These are phyloP conservation scores for Anticlea derivata DNA, from an alignment of 2,888 invertebrate genomes.

Conservation along the genomic window DNA sequence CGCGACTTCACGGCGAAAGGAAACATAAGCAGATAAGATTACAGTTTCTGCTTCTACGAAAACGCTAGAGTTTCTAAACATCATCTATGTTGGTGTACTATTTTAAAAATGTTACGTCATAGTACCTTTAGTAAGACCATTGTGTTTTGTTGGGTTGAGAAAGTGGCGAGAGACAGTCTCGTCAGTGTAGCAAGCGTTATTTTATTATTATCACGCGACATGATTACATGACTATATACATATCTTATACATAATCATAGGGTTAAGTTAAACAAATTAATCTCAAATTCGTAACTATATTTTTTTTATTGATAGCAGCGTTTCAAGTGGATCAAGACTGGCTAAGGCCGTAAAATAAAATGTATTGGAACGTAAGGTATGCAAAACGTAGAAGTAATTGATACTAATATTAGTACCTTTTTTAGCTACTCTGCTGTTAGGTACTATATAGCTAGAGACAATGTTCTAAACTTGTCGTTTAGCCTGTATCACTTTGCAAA, in stretches of 20 bases:
- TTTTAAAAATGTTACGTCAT: conserved; percentile 6
- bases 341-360: conserved; percentile 51
- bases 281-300: conserved; percentile 10
- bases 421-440: too few relatives aligned
- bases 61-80: not conserved
- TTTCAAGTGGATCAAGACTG: conserved; percentile 53
- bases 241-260: too few relatives aligned
- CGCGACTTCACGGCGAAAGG: not conserved
- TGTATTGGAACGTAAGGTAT: conserved; percentile 66
- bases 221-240: not conserved
- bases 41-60: not conserved
- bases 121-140: not conserved
- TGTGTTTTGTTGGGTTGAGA: too few relatives aligned
- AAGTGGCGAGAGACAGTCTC: too few relatives aligned
- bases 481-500: too few relatives aligned
- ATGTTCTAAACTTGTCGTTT: too few relatives aligned
- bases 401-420: not conserved
- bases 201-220: too few relatives aligned
- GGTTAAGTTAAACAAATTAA: too few relatives aligned
- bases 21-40: conserved; percentile 12
- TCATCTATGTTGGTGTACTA: conserved; percentile 1
- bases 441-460: too few relatives aligned
- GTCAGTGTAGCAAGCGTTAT: too few relatives aligned
- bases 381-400: conserved; percentile 26
- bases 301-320: conserved; percentile 55